phyloP scores from a whole-genome alignment of 2,113 vertebrate species.

The Poeciliopsis turrubarensis region DNA sequence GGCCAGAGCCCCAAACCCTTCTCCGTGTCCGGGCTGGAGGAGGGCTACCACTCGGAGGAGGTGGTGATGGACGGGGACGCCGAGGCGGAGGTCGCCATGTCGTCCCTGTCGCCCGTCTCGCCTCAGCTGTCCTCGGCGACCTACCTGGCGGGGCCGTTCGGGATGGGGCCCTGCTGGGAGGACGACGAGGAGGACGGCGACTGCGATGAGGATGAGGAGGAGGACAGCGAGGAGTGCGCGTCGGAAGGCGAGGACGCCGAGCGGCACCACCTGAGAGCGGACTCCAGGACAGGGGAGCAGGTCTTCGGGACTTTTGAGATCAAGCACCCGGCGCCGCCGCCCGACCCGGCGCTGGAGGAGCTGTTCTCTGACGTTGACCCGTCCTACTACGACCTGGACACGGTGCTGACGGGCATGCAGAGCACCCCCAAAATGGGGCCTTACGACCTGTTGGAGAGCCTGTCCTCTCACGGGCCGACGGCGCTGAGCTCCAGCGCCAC shows the following conservation, averaged over 20 bases:
- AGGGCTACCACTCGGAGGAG: slow-evolving; percentile 79
- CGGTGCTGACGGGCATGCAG: slow-evolving; percentile 94
- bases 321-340: slow-evolving; percentile 80
- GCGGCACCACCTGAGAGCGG: slow-evolving; percentile 59
- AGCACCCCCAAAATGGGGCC: slow-evolving; percentile 85
- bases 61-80: slow-evolving; percentile 83
- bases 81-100: slow-evolving; percentile 74
- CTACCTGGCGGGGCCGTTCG: slow-evolving; percentile 76
- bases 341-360: slow-evolving; percentile 86
- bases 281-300: slow-evolving; percentile 88
- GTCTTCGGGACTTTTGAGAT: slow-evolving; percentile 95
- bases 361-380: slow-evolving; percentile 93
- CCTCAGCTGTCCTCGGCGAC: slow-evolving; percentile 69
- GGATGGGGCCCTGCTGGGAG: slow-evolving; percentile 86
- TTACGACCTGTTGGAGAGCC: slow-evolving; percentile 88
- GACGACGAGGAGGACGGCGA: slow-evolving; percentile 82
- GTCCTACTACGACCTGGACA: slow-evolving; percentile 94
- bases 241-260: slow-evolving; percentile 77
- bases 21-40: slow-evolving; percentile 73
- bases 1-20: slow-evolving; percentile 80
- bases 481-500: slow-evolving; percentile 81
- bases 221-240: slow-evolving; percentile 85
- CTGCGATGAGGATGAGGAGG: slow-evolving; percentile 80
- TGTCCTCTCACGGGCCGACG: slow-evolving; percentile 81
- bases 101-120: slow-evolving; percentile 68